A percentile compares a stretch with the other conserved stretches of the same genome.
Evolutionary conservation across 2,888 invertebrate genomes (phyloP).

Genomic region (Campaea margaritaria): DNA sequence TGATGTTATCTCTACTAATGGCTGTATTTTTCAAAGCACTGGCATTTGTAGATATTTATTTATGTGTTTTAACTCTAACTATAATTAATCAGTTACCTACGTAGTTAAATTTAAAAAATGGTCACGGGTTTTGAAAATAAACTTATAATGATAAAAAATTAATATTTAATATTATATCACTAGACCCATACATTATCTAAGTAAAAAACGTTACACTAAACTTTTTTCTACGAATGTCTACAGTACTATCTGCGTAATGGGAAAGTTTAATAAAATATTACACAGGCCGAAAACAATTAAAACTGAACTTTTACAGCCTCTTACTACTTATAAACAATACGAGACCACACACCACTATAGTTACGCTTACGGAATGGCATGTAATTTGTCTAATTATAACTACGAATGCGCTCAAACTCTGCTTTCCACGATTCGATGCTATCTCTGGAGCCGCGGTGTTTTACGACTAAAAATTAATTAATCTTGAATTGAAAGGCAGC

Average conservation of each 20-base stretch:
- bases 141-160: too few species aligned
- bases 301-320: conserved; percentile 38
- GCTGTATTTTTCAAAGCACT: too few species aligned
- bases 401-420: conserved; percentile 34
- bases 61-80: too few species aligned
- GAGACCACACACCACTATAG: conserved; percentile 46
- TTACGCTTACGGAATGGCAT: conserved; percentile 48
- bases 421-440: conserved; percentile 45
- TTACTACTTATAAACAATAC: conserved; percentile 41
- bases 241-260: conserved; percentile 22
- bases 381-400: conserved; percentile 54
- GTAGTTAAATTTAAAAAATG: too few species aligned
- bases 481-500: conserved; percentile 59
- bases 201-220: conserved; percentile 4
- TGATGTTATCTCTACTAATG: too few species aligned
- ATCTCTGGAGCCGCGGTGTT: conserved; percentile 47
- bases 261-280: conserved; percentile 35
- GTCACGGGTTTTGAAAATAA: too few species aligned
- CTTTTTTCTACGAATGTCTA: conserved; percentile 2
- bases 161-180: not conserved
- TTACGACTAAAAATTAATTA: conserved; percentile 68
- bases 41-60: too few species aligned
- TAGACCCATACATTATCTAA: not conserved
- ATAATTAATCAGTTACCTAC: too few species aligned
- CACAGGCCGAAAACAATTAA: conserved; percentile 40